Evolutionary conservation across 1,140 invertebrate genomes (phyloP).

Genomic region (Panagrolaimus sp.): DNA sequence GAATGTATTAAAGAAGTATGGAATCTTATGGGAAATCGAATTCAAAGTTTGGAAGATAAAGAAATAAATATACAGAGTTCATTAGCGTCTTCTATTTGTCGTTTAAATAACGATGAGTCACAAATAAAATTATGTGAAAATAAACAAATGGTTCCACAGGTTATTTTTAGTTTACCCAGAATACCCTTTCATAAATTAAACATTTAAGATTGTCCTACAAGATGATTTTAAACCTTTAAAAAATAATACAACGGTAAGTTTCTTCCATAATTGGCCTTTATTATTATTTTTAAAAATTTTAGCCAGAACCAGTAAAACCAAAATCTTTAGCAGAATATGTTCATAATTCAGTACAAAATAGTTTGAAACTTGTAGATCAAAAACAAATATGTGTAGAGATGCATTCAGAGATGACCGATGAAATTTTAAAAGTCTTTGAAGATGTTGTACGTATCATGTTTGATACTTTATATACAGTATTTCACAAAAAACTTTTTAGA

Average conservation of each 20-base stretch:
- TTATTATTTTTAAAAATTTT: background rate
- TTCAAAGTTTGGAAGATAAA: background rate
- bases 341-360: background rate
- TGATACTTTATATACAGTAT: background rate
- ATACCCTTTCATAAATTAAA: background rate
- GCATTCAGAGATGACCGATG: background rate
- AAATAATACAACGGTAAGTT: background rate
- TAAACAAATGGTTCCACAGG: background rate
- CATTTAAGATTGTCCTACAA: slow-evolving; percentile 5
- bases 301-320: background rate
- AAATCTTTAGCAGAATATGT: background rate
- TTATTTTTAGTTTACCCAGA: background rate
- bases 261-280: too few species aligned
- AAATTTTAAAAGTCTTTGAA: slow-evolving; percentile 1
- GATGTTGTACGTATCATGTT: background rate
- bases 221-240: background rate
- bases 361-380: background rate
- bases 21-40: background rate
- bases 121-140: background rate
- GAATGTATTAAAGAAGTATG: background rate
- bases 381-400: slow-evolving; percentile 2
- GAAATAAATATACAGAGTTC: background rate
- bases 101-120: slow-evolving; percentile 2
- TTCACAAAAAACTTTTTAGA: background rate
- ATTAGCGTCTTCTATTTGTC: background rate